Evolutionary conservation across 1,140 invertebrate species (phyloP).

Genomic region (Hycleus cichorii): DNA sequence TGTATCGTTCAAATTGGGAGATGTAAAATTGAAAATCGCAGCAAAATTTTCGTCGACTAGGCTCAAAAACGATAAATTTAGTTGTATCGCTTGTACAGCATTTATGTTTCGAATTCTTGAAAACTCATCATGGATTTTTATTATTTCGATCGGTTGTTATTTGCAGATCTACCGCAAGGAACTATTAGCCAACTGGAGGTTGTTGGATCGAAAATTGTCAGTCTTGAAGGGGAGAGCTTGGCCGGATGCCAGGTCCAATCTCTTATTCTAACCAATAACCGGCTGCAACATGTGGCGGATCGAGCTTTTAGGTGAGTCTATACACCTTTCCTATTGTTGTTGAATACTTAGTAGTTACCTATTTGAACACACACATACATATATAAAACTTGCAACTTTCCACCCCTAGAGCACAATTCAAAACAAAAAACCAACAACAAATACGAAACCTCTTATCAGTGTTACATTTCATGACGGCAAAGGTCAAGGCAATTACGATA

Average conservation of each 20-base stretch:
- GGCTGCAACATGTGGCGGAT: slow-evolving; percentile 36
- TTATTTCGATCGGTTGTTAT: slow-evolving; percentile 1
- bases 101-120: too few species aligned
- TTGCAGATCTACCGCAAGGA: slow-evolving; percentile 38
- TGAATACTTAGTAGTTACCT: slow-evolving; percentile 9
- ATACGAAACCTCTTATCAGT: neutral
- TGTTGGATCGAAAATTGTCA: slow-evolving; percentile 31
- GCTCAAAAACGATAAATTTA: too few species aligned
- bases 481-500: slow-evolving; percentile 15
- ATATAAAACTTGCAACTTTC: neutral
- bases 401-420: too few species aligned
- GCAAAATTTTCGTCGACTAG: neutral
- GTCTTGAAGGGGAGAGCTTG: slow-evolving; percentile 35
- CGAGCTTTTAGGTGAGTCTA: slow-evolving; percentile 36
- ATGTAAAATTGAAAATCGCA: slow-evolving; percentile 1
- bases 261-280: slow-evolving; percentile 38
- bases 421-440: neutral
- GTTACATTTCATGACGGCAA: neutral
- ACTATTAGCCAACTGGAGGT: slow-evolving; percentile 37
- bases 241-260: slow-evolving; percentile 37
- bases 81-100: too few species aligned
- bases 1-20: slow-evolving; percentile 9
- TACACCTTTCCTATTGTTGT: neutral
- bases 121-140: too few species aligned
- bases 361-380: neutral